phyloP scores from a whole-genome alignment of 2,888 invertebrate genomes.

The Chrysolina haemoptera region DNA sequence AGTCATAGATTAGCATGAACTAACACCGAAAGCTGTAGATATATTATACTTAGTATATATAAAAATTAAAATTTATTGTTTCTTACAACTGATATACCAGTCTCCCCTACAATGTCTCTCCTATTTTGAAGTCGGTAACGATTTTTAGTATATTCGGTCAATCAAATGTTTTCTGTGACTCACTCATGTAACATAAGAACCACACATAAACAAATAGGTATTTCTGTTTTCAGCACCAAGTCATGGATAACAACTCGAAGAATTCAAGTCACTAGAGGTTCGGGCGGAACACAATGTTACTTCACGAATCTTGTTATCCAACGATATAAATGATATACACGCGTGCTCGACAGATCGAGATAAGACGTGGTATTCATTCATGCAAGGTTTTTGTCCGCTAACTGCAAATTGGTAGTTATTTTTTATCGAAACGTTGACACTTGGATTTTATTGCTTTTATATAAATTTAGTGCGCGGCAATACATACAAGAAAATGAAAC shows the following conservation, averaged over 20 bases:
- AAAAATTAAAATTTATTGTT: no score
- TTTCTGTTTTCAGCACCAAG: slow-evolving; percentile 4
- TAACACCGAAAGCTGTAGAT: no score
- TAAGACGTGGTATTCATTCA: not conserved
- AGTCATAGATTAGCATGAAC: no score
- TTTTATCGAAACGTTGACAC: no score
- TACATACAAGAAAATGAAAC: no score
- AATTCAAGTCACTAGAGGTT: slow-evolving; percentile 31
- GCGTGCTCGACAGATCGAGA: not conserved
- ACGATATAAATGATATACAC: not conserved
- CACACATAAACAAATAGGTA: not conserved
- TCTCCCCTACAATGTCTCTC: no score
- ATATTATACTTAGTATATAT: no score
- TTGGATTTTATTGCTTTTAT: no score
- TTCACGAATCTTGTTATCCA: slow-evolving; percentile 26
- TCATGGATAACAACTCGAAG: slow-evolving; percentile 38
- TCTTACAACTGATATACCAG: no score
- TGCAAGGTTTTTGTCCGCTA: not conserved
- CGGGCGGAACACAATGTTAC: slow-evolving; percentile 33
- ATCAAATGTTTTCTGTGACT: not conserved
- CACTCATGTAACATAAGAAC: not conserved
- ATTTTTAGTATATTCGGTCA: not conserved
- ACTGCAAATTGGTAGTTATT: not conserved
- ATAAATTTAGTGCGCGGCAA: no score
- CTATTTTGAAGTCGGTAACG: no score